Conservation (phyloP, 2,888 invertebrate species). For the Stictocephala bisonia region DNA sequence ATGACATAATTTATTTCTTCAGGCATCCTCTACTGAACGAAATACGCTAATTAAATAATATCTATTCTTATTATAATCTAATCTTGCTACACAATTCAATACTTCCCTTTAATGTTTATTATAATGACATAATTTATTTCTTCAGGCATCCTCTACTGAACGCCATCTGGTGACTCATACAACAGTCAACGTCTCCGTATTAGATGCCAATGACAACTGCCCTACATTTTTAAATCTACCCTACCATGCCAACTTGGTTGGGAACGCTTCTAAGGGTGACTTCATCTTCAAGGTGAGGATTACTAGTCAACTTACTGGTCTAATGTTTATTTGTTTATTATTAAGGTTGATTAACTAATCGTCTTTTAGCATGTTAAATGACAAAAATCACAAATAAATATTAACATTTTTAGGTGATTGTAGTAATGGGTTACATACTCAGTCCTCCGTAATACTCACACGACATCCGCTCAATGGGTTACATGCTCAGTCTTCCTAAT, state of each 20-base stretch:
- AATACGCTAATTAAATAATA: not conserved
- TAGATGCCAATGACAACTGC: constrained; percentile 94
- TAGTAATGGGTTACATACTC: no score
- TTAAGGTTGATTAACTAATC: no score
- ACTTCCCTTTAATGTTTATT: not conserved
- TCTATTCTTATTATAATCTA: not conserved
- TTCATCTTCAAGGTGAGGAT: constrained; percentile 74
- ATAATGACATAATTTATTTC: not conserved
- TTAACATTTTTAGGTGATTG: no score
- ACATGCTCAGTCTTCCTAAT: no score
- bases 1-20: not conserved
- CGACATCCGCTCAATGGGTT: no score
- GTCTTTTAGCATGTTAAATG: no score
- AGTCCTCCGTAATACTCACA: no score
- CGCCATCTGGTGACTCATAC: not conserved
- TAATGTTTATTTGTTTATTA: no score
- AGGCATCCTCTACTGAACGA: constrained; percentile 2
- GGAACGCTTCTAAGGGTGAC: constrained; percentile 83
- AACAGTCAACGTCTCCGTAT: constrained; percentile 74
- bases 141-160: not conserved
- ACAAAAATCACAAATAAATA: no score
- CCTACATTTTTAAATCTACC: constrained; percentile 92
- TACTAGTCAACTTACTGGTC: no score
- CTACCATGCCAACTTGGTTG: constrained; percentile 88
- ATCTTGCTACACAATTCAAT: not conserved